phyloP scores from a whole-genome alignment of 2,888 invertebrate genomes.

The Cryptophagus acutangulus region DNA sequence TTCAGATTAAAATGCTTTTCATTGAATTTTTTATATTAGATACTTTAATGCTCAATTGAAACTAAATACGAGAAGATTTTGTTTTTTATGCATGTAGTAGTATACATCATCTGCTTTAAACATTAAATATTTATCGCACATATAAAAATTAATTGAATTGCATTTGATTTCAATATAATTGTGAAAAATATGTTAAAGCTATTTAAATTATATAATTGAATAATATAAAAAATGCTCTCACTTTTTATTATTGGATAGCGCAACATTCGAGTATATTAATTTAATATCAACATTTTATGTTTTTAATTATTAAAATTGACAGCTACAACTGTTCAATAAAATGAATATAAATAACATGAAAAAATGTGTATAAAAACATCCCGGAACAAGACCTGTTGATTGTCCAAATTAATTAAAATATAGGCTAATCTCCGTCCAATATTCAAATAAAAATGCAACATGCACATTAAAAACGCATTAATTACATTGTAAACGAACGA shows the following conservation, averaged over 20 bases:
- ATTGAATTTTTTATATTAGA: neutral
- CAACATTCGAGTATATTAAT: neutral
- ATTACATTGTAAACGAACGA: constrained; percentile 13
- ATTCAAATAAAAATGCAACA: constrained; percentile 25
- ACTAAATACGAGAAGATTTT: too few relatives aligned
- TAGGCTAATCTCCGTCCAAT: constrained; percentile 27
- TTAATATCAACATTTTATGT: neutral
- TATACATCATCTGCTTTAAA: too few relatives aligned
- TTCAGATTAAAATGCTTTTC: neutral
- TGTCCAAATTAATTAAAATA: constrained; percentile 31
- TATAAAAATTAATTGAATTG: too few relatives aligned
- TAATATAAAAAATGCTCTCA: neutral
- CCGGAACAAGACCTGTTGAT: constrained; percentile 33
- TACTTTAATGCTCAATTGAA: too few relatives aligned
- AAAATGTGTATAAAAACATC: constrained; percentile 27
- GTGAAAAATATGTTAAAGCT: neutral
- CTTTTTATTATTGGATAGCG: neutral
- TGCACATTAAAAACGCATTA: constrained; percentile 25
- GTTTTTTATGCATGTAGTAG: too few relatives aligned
- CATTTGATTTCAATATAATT: too few relatives aligned
- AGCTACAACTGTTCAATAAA: too few relatives aligned
- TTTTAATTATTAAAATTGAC: neutral
- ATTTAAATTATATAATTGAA: neutral
- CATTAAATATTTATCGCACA: too few relatives aligned
- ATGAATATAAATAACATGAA: constrained; percentile 23